Percentiles rank a stretch among this genome's conserved stretches.
Conservation (phyloP, 1,140 invertebrate species). For the Trinorchestia longiramus region DNA sequence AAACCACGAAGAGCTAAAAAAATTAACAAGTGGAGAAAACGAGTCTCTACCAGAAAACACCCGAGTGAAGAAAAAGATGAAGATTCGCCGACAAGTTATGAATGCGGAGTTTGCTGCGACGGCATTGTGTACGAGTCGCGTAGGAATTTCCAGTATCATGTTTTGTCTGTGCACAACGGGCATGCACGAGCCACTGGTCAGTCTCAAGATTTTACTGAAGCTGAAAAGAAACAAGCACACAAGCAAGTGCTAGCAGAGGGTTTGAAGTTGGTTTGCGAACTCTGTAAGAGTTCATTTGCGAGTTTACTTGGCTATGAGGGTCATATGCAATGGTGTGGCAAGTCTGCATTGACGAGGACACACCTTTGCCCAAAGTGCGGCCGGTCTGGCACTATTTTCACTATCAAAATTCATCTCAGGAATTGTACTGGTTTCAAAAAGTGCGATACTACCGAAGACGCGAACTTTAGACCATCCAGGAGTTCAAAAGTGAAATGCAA, state of each 20-base stretch:
- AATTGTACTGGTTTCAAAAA: neutral
- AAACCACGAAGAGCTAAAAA: neutral
- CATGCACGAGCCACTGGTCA: neutral
- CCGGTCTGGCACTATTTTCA: constrained; percentile 20
- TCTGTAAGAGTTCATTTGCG: neutral
- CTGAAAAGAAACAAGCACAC: neutral
- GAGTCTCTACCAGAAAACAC: neutral
- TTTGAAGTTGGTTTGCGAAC: constrained; percentile 2
- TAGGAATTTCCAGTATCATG: neutral
- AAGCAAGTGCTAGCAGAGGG: constrained; percentile 23
- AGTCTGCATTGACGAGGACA: neutral
- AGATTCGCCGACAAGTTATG: neutral
- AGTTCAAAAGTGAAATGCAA: neutral
- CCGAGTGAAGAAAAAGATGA: neutral
- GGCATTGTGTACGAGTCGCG: neutral
- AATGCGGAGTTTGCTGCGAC: neutral
- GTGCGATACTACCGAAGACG: neutral
- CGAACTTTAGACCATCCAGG: neutral
- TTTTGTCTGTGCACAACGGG: neutral
- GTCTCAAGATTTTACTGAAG: constrained; percentile 16
- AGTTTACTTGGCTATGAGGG: constrained; percentile 15
- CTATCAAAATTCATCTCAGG: neutral
- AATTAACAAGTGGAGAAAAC: neutral
- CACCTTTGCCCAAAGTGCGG: constrained; percentile 15
- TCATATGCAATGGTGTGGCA: constrained; percentile 19